Evolutionary conservation across 2,888 invertebrate genomes (phyloP), one percentile per base, ranked within the genome.

Genomic region (Andrena minutula): DNA sequence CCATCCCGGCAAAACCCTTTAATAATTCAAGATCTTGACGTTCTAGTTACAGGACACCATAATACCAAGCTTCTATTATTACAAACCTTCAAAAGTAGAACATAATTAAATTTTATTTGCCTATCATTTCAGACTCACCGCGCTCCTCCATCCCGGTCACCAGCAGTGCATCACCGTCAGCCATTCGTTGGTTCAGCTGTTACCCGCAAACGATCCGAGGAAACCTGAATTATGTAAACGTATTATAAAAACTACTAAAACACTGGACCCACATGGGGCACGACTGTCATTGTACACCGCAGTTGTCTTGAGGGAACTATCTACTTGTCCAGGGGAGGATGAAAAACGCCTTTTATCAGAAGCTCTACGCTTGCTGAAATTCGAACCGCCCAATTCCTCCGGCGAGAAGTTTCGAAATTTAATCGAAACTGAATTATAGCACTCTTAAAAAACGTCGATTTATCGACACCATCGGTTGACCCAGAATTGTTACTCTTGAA

Each of bases 111-210:
- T 7, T 32, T 32, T 4, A 8, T 56, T 60, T 51, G 7, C 32
- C 16, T 2, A 20, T 35, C 2, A 30, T 53, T 20, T 32, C n/a
- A 94, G 94, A 51, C 85, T 94, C 16, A 88, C 79, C 7, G 88
- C 91, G 16, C 84, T 98, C 88, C 94, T 98, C 75, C 98, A 98
- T 94, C 96, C 97, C 0, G 96, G 97, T 91, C 98, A 98, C 94
- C 98, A 97, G 92, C 97, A 97, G 88, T 95, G 97, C 85, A 97
- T 97, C 90, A 96, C 97, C 0, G 95, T 98, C 8, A 97, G 97
- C 89, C 98, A 98, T 93, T 97, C 97, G 0, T 94, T 98, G 41
- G 95, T 98, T 70, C 98, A 98, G 91, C 92, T 98, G 64, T 94
- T 95, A 66, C 94, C 96, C 53, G 95, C 95, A 2, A 95, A 95